phyloP scores from a whole-genome alignment of 2,797 vertebrate species.

The Anas flavirostris region DNA sequence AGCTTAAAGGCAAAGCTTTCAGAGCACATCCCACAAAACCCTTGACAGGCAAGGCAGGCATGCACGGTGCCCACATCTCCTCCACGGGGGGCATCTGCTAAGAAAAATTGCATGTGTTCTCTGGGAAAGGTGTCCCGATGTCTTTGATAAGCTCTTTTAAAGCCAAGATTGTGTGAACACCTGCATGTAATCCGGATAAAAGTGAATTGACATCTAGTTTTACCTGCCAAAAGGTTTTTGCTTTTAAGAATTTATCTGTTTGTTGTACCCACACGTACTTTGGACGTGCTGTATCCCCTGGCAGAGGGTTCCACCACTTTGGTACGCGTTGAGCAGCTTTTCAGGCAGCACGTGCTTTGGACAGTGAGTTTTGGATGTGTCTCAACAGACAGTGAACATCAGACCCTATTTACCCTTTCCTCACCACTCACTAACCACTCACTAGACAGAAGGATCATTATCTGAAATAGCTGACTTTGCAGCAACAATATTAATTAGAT shows the following conservation, averaged over 20 bases:
- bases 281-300: background rate
- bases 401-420: background rate
- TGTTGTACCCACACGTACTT: background rate
- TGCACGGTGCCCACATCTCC: accelerated
- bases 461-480: background rate
- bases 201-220: background rate
- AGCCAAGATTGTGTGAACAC: background rate
- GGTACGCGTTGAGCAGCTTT: background rate
- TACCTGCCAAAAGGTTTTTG: background rate
- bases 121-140: background rate
- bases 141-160: background rate
- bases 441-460: background rate
- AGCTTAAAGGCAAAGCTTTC: background rate
- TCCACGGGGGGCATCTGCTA: background rate
- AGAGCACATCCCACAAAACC: accelerated
- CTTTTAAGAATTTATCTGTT: background rate
- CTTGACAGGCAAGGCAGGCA: background rate
- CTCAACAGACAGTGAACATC: background rate
- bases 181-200: background rate
- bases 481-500: background rate
- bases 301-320: background rate
- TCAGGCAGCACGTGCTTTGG: background rate
- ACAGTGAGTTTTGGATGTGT: background rate
- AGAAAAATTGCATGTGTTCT: accelerated
- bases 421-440: too few relatives aligned